These are phyloP conservation scores for Aphis craccivora DNA, from an alignment of 1,140 invertebrate species.

Conservation along the genomic window DNA sequence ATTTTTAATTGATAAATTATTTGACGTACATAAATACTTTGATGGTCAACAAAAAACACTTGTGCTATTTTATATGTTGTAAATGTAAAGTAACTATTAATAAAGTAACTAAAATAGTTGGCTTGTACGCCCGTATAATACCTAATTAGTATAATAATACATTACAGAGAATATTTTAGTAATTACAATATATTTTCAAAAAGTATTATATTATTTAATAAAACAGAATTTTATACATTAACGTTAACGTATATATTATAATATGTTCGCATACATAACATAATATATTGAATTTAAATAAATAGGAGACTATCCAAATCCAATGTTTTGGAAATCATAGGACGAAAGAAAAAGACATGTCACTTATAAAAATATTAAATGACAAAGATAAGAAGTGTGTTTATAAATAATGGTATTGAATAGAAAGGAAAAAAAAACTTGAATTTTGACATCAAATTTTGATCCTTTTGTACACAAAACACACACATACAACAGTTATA, in stretches of 20 bases:
- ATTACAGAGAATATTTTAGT: no score
- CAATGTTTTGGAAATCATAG: not conserved
- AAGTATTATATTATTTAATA: not conserved
- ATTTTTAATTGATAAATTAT: not conserved
- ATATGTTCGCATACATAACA: not conserved
- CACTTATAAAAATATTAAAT: not conserved
- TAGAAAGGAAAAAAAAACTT: not conserved
- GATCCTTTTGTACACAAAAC: slow-evolving; percentile 26
- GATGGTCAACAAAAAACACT: not conserved
- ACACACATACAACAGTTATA: not conserved
- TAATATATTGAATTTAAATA: not conserved
- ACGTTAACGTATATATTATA: not conserved
- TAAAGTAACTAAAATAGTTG: not conserved
- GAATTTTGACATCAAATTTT: slow-evolving; percentile 12
- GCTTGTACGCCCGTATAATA: not conserved
- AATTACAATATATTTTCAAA: no score
- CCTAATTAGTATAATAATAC: no score
- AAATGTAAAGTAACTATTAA: not conserved
- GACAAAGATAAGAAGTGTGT: not conserved
- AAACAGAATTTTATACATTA: not conserved
- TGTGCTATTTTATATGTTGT: not conserved
- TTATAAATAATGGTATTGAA: not conserved
- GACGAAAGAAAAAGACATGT: not conserved
- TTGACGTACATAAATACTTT: not conserved
- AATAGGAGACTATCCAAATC: not conserved